Conservation (phyloP, 30 jellyfish, hydroid and myxozoan genomes). For the Pseudorhiza aurosa region DNA sequence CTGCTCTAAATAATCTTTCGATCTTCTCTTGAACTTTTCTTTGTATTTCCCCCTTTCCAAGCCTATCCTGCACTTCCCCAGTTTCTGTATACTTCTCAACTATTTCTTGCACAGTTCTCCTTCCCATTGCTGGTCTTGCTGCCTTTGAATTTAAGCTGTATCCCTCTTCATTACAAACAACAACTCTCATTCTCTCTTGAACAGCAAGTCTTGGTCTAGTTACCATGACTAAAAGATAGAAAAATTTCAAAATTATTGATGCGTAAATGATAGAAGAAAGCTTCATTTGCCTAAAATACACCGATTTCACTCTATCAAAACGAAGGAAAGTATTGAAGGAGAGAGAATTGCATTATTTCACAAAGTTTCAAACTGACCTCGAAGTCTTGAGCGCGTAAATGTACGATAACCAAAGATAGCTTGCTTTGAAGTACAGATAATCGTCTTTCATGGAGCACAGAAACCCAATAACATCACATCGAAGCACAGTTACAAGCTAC, state of each 20-base stretch:
- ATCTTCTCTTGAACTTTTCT: not conserved
- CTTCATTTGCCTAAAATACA: not conserved
- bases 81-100: not conserved
- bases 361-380: not conserved
- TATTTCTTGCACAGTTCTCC: conserved; percentile 4
- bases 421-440: not conserved
- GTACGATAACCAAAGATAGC: not conserved
- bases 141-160: not conserved
- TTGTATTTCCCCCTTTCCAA: not conserved
- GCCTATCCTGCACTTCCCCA: conserved; percentile 6
- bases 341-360: not conserved
- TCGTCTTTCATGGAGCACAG: not conserved
- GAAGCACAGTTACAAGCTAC: not conserved
- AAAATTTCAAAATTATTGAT: not conserved
- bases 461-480: not conserved
- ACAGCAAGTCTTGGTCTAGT: not conserved
- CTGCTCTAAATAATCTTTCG: not conserved
- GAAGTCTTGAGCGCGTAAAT: not conserved
- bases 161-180: conserved; percentile 2
- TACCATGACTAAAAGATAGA: not conserved
- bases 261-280: not conserved
- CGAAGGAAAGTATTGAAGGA: not conserved
- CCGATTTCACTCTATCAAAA: not conserved
- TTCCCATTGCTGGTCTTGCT: not conserved
- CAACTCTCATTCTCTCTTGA: not conserved